phyloP scores from a whole-genome alignment of 2,888 invertebrate genomes.

The Acronicta leporina region DNA sequence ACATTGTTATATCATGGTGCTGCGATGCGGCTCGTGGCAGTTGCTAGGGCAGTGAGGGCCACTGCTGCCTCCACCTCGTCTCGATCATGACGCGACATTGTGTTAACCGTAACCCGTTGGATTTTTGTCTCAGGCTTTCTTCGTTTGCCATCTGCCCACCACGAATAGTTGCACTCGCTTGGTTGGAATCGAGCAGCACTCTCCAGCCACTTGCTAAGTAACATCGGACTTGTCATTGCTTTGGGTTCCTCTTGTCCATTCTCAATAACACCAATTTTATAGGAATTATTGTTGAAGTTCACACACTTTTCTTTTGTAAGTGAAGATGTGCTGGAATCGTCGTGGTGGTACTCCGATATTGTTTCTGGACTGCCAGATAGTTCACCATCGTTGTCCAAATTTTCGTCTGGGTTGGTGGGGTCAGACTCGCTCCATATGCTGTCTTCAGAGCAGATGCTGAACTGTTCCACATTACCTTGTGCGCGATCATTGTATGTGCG shows the following conservation, averaged over 20 bases:
- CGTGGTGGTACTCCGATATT: conserved; percentile 67
- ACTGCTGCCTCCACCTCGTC: conserved; percentile 94
- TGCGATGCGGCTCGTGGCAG: conserved; percentile 74
- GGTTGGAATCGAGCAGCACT: conserved; percentile 93
- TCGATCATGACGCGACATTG: conserved; percentile 87
- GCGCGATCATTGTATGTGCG: conserved; percentile 93
- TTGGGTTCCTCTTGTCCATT: conserved; percentile 61
- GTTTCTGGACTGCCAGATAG: conserved; percentile 72
- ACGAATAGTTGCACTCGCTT: conserved; percentile 91
- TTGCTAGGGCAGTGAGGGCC: conserved; percentile 91
- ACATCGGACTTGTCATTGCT: conserved; percentile 87
- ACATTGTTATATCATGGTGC: conserved; percentile 64
- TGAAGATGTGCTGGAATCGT: conserved; percentile 74
- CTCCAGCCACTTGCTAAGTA: conserved; percentile 93
- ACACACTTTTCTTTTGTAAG: conserved; percentile 73
- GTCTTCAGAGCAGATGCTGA: conserved; percentile 93
- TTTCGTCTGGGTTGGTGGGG: conserved; percentile 68
- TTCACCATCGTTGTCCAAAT: conserved; percentile 69
- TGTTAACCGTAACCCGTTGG: conserved; percentile 69
- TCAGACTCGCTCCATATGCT: conserved; percentile 94
- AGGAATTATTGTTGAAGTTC: conserved; percentile 78
- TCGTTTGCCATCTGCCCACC: conserved; percentile 88
- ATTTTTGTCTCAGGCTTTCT: conserved; percentile 71
- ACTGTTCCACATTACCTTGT: conserved; percentile 94
- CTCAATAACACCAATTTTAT: conserved; percentile 63